Evolutionary conservation across 2,797 vertebrate genomes (phyloP).

Genomic region (Sylvia borin): DNA sequence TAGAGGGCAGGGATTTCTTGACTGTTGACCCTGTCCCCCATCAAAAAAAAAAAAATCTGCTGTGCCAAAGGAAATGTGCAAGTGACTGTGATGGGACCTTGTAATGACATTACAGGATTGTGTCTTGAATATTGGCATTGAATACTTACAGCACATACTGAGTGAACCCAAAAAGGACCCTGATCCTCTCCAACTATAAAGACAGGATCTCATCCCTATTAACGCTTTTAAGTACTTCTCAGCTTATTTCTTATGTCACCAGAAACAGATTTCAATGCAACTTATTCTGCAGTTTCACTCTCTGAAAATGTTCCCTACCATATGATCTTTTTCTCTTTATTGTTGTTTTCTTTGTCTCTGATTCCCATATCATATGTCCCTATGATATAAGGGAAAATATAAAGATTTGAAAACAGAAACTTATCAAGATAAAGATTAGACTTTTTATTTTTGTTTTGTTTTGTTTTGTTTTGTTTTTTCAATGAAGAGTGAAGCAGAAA

Average conservation of each 20-base stretch:
- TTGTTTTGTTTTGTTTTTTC: background rate
- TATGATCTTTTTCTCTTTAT: background rate
- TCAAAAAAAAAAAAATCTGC: constrained; percentile 56
- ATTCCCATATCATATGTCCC: background rate
- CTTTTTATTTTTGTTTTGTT: background rate
- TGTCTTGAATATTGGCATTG: constrained; percentile 38
- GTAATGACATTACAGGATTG: constrained; percentile 61
- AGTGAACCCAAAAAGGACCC: background rate
- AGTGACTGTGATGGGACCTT: constrained; percentile 67
- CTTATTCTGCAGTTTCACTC: background rate
- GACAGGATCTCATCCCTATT: background rate
- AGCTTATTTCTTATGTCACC: background rate
- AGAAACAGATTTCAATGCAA: background rate
- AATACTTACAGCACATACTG: constrained; percentile 17
- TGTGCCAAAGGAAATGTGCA: constrained; percentile 59
- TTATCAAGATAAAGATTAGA: background rate
- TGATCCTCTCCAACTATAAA: background rate
- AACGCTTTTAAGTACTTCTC: background rate
- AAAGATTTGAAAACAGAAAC: background rate
- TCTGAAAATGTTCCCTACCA: background rate
- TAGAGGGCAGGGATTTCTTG: constrained; percentile 60
- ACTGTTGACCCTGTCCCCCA: constrained; percentile 54
- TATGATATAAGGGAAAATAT: background rate
- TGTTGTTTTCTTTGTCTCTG: background rate
- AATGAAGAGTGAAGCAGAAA: background rate